Evolutionary conservation across 2,888 invertebrate genomes (phyloP), one percentile per base, ranked within the genome.

Genomic region (Pristionchus fissidentatus): DNA sequence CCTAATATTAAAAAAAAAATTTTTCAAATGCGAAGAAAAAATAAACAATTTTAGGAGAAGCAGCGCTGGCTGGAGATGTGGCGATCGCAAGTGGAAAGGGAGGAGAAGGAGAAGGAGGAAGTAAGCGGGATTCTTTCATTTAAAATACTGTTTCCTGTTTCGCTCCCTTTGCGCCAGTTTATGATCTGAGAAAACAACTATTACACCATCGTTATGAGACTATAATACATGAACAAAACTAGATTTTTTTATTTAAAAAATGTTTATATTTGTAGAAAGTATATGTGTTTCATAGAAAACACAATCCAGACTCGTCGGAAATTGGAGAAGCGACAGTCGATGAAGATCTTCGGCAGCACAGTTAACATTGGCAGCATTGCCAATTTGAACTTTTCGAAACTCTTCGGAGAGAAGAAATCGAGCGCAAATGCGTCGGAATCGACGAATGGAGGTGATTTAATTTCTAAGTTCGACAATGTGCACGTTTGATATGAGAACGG

Each of bases 31-130:
- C n/a, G n/a, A n/a, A n/a, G n/a, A n/a, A n/a, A n/a, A n/a, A n/a
- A 66, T 26, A 29, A 29, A 10, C 4, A n/a, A 3, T 55, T 55
- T 70, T 35, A 82, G 83, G 83, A 83, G 55, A 83, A 83, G 55
- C 70, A 83, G 55, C 49, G 83, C n/a, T 83, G 83, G 83, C 73
- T 83, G 22, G 83, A 83, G 41, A 52, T 55, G 49, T 83, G 83
- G 83, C 49, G 73, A 73, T 49, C 26, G 52, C 73, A 70, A 29
- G 73, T 83, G 3, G 83, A 83, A n/a, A 70, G 35, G 73, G 83
- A 83, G 57, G 83, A 83, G 19, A 83, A 41, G 83, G 83, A 83
- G 43, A 70, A 55, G 41, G 83, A 83, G 38, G 83, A 83, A 73
- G 83, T 83, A 7, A 79, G 41, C 26, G 29, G 10, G 49, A 75